Evolutionary conservation across 2,113 vertebrate species (phyloP).

Genomic region (Electrona antarctica): DNA sequence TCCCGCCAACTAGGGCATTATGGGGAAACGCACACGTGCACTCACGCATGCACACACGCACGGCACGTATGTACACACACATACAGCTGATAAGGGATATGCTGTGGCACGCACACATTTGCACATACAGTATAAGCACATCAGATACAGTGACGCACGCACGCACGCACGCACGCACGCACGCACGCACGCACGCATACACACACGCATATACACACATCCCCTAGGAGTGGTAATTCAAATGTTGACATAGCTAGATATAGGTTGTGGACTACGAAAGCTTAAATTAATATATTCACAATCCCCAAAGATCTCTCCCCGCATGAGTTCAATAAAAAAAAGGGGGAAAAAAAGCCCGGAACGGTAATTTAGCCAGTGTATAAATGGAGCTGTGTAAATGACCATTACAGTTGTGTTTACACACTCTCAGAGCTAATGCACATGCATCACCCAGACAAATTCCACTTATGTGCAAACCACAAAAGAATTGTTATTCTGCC

Average conservation of each 20-base stretch:
- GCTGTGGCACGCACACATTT: not conserved
- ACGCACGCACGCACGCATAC: conserved; percentile 26
- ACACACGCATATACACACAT: not conserved
- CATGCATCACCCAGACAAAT: too few relatives aligned
- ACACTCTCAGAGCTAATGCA: too few relatives aligned
- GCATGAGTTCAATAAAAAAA: too few relatives aligned
- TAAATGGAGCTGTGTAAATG: too few relatives aligned
- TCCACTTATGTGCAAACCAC: too few relatives aligned
- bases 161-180: not conserved
- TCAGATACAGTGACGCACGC: conserved; percentile 10
- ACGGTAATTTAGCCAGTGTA: too few relatives aligned
- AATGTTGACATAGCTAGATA: conserved; percentile 20
- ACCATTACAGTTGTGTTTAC: too few relatives aligned
- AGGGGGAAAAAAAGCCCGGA: too few relatives aligned
- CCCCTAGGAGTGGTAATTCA: conserved; percentile 16
- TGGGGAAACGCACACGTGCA: conserved; percentile 23
- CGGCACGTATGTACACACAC: not conserved
- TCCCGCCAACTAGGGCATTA: conserved; percentile 39
- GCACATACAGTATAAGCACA: too few relatives aligned
- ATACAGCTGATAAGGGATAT: conserved; percentile 10
- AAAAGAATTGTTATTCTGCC: too few relatives aligned
- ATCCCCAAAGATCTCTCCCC: not conserved
- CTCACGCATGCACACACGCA: conserved; percentile 4
- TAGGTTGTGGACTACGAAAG: conserved; percentile 12
- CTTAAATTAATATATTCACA: conserved; percentile 34